Percentiles rank a stretch among this genome's conserved stretches.
These are phyloP conservation scores for Acanthurus lineatus DNA, from an alignment of 2,797 vertebrate genomes.

Conservation along the genomic window DNA sequence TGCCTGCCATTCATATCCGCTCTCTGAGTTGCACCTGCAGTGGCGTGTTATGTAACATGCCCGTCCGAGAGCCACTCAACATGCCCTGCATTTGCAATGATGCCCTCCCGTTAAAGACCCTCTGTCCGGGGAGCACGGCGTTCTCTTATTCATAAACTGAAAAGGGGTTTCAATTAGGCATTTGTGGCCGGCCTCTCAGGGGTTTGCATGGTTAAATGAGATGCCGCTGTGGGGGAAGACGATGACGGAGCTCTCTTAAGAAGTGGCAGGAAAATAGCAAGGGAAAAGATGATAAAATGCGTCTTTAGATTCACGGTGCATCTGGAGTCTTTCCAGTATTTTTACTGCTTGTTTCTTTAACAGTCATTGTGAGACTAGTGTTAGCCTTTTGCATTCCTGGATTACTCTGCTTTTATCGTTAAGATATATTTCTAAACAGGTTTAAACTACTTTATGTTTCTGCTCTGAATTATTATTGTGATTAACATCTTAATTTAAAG, in stretches of 20 bases:
- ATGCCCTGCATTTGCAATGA: constrained; percentile 58
- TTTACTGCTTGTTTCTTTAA: not conserved
- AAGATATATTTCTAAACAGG: constrained; percentile 2
- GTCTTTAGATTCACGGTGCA: constrained; percentile 30
- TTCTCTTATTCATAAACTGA: constrained; percentile 73
- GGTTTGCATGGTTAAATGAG: constrained; percentile 63
- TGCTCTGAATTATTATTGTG: not conserved
- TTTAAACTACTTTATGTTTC: not conserved
- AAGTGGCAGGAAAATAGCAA: constrained; percentile 51
- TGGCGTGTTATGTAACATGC: constrained; percentile 54
- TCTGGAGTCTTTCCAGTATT: not conserved
- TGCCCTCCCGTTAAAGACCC: constrained; percentile 53
- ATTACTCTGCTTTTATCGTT: not conserved
- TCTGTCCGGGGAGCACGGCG: constrained; percentile 42
- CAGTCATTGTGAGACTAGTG: not conserved
- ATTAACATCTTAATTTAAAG: constrained; percentile 12
- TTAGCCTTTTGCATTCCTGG: no score
- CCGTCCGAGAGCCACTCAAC: constrained; percentile 36
- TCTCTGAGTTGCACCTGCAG: constrained; percentile 70
- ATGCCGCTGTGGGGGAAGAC: constrained; percentile 41
- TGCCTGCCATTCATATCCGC: constrained; percentile 67
- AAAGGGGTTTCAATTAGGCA: constrained; percentile 70
- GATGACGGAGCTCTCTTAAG: constrained; percentile 41
- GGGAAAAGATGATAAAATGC: constrained; percentile 47
- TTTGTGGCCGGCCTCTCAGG: constrained; percentile 59